Conservation (phyloP, 1,140 invertebrate genomes). For the Triops longicaudatus region DNA sequence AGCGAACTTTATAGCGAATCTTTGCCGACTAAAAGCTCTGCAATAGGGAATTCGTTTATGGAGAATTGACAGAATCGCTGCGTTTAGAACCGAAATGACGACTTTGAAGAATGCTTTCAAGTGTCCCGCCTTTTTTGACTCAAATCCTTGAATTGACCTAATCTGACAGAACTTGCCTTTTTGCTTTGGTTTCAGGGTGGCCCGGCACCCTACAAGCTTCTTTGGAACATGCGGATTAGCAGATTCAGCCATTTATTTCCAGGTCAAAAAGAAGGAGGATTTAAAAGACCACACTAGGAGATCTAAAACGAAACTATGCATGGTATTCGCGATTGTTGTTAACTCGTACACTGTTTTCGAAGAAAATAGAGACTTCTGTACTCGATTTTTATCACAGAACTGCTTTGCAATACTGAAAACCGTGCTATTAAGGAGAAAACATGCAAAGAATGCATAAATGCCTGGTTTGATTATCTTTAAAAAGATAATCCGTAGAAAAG, state of each 20-base stretch:
- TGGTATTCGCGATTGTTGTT: neutral
- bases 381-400: too few species aligned
- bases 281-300: neutral
- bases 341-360: neutral
- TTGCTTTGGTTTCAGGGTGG: neutral
- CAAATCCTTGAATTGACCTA: slow-evolving; percentile 9
- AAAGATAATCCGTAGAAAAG: too few species aligned
- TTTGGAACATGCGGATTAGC: slow-evolving; percentile 3
- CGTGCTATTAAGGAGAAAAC: too few species aligned
- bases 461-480: too few species aligned
- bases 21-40: neutral
- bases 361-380: neutral
- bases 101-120: neutral
- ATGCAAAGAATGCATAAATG: too few species aligned
- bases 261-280: neutral
- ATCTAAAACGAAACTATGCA: neutral
- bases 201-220: slow-evolving; percentile 4
- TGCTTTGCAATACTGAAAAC: too few species aligned
- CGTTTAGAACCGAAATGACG: neutral
- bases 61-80: neutral
- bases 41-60: neutral
- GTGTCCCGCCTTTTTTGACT: neutral
- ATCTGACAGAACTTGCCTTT: neutral
- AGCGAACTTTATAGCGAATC: too few species aligned
- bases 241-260: neutral